Percentiles rank a stretch among this genome's conserved stretches.
phyloP scores from a whole-genome alignment of 2,113 vertebrate species.

The Indicator maculatus region DNA sequence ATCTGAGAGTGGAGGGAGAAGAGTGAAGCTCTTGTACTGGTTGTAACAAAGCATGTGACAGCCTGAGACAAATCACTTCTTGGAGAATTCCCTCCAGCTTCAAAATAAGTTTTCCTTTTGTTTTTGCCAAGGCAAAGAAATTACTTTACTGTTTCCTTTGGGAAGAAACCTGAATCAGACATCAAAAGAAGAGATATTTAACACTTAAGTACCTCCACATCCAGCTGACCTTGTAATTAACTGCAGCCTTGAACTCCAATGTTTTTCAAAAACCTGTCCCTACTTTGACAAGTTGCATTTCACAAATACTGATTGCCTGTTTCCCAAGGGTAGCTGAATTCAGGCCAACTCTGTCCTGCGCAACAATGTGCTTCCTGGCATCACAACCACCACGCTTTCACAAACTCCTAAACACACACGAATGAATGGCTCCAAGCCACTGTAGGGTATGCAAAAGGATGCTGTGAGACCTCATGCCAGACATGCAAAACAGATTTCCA shows the following conservation, averaged over 20 bases:
- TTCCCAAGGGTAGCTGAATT: constrained; percentile 13
- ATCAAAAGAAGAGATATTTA: neutral
- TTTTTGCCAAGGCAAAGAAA: neutral
- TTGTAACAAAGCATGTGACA: neutral
- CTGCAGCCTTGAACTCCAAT: neutral
- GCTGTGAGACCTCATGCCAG: neutral
- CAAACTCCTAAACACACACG: neutral
- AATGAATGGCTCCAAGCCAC: neutral
- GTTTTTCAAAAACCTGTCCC: neutral
- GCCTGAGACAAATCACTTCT: neutral
- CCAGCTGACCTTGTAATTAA: neutral
- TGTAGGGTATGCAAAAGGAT: neutral
- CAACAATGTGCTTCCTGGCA: neutral
- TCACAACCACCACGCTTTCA: neutral
- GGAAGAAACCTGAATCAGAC: neutral
- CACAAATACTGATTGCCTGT: neutral
- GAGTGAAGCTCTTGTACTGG: neutral
- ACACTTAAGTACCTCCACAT: neutral
- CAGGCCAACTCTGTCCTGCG: neutral
- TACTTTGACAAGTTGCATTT: neutral
- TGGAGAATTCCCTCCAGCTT: neutral
- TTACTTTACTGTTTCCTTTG: neutral
- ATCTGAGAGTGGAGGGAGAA: rapidly evolving
- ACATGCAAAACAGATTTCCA: neutral
- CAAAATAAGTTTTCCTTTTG: neutral